Conservation (phyloP, 2,888 invertebrate genomes). For the Zygaena filipendulae region DNA sequence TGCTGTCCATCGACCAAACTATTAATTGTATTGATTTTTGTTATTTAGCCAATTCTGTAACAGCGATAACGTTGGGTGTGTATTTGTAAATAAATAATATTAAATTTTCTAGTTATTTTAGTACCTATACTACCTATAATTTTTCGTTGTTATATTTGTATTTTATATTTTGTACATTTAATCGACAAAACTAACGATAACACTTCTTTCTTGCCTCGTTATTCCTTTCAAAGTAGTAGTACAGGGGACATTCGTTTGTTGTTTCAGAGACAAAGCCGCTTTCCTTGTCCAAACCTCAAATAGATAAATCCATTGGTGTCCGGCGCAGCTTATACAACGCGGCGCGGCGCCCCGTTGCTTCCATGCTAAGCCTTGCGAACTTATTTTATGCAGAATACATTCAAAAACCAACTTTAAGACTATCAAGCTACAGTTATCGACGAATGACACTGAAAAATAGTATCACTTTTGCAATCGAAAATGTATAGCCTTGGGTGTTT, state of each 20-base stretch:
- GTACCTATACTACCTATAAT: too few relatives aligned
- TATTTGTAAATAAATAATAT: neutral
- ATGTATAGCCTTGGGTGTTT: too few relatives aligned
- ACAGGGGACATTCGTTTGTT: slow-evolving; percentile 35
- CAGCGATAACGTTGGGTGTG: neutral
- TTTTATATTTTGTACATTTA: too few relatives aligned
- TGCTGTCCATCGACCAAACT: slow-evolving; percentile 8
- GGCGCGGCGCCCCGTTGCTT: slow-evolving; percentile 15
- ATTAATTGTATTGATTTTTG: slow-evolving; percentile 36
- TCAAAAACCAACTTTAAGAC: slow-evolving; percentile 14
- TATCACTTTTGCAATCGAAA: too few relatives aligned
- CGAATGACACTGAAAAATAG: too few relatives aligned
- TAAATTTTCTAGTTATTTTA: too few relatives aligned
- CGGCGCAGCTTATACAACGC: slow-evolving; percentile 36
- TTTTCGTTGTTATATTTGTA: too few relatives aligned
- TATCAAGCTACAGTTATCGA: too few relatives aligned
- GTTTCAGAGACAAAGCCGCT: slow-evolving; percentile 52
- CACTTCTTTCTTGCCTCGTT: slow-evolving; percentile 21
- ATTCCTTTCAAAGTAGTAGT: too few relatives aligned
- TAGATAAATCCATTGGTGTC: slow-evolving; percentile 57
- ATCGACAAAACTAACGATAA: too few relatives aligned
- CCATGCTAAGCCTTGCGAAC: slow-evolving; percentile 2
- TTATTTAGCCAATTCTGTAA: slow-evolving; percentile 29
- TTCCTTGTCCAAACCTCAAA: slow-evolving; percentile 46
- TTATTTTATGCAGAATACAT: slow-evolving; percentile 9